Evolutionary conservation across 2,797 vertebrate species (phyloP), one percentile per base, ranked within the genome.

Genomic region (Linurgus olivaceus): DNA sequence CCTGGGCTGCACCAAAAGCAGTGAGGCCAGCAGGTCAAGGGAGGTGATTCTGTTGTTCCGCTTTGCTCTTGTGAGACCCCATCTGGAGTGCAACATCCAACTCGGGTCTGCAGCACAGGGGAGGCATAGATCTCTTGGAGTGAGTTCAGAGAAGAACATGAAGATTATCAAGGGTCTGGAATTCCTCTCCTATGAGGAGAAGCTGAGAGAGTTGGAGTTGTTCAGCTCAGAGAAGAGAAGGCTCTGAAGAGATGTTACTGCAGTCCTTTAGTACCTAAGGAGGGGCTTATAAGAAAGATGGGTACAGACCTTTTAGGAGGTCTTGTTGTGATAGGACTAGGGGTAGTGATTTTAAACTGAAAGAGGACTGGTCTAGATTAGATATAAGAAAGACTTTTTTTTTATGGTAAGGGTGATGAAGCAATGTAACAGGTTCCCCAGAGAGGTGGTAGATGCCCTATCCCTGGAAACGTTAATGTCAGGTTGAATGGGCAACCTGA

Each of bases 21-120:
- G 4, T 0, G 0, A 48, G 33, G 9, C 17, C 33, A 77, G 35
- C 52, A 42, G 28, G 40, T 67, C 1, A 1, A 55, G 31, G 62
- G 50, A 67, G 31, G 6, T 7, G 24, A 61, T 86, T 74, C 12
- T 87, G 8, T 24, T 16, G 1, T 8, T 61, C 18, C 72, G 0
- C 21, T 87, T 19, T 8, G 17, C 13, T 73, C 50, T 73, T 5
- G 2, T 77, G 28, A 72, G 45, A 31, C 20, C 9, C 29, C 3
- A 40, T n/a, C 10, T 78, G 61, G 17, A 28, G 11, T 52, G 2
- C 26, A 40, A 25, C 2, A 1, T 71, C 13, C 52, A 48, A 3
- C 11, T 79, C 12, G 3, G 1, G 6, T 5, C 28, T 35, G 5
- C 37, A 40, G 18, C 12, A 16, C 12, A 48, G 6, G 45, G 28